phyloP scores from a whole-genome alignment of 2,797 vertebrate genomes.

The Tamandua tetradactyla region DNA sequence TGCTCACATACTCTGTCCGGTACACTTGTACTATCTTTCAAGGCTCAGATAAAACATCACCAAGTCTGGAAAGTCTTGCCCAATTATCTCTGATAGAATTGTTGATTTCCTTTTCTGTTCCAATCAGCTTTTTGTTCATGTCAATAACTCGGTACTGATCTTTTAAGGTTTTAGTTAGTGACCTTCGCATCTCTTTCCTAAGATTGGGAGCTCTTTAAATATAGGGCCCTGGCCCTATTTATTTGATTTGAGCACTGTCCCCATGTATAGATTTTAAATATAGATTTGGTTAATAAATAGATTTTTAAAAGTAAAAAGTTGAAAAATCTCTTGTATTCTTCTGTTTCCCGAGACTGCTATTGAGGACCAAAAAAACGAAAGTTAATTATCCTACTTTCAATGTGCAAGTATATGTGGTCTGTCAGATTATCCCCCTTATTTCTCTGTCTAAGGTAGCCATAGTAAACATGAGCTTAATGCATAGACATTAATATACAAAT shows the following conservation, averaged over 20 bases:
- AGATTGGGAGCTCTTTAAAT: background rate
- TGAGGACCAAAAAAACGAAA: background rate
- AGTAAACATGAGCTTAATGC: background rate
- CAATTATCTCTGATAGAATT: background rate
- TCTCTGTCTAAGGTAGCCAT: background rate
- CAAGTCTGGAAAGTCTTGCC: background rate
- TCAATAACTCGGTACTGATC: background rate
- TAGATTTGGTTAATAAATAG: background rate
- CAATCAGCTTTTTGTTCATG: background rate
- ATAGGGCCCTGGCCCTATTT: background rate
- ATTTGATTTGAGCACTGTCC: background rate
- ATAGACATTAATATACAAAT: constrained; percentile 10
- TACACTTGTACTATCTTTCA: background rate
- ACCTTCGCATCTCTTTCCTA: background rate
- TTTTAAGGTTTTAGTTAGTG: background rate
- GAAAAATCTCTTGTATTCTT: background rate
- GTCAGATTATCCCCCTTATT: background rate
- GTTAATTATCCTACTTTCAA: background rate
- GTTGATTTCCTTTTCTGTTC: background rate
- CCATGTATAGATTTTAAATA: background rate
- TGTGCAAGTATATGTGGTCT: background rate
- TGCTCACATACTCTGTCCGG: background rate
- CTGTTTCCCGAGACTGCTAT: background rate
- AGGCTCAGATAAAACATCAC: background rate
- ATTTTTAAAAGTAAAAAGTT: background rate